Percentiles rank a stretch among this genome's conserved stretches.
Conservation (phyloP, 92 coral and sea anemone genomes). For the Isaurus tuberculatus region DNA sequence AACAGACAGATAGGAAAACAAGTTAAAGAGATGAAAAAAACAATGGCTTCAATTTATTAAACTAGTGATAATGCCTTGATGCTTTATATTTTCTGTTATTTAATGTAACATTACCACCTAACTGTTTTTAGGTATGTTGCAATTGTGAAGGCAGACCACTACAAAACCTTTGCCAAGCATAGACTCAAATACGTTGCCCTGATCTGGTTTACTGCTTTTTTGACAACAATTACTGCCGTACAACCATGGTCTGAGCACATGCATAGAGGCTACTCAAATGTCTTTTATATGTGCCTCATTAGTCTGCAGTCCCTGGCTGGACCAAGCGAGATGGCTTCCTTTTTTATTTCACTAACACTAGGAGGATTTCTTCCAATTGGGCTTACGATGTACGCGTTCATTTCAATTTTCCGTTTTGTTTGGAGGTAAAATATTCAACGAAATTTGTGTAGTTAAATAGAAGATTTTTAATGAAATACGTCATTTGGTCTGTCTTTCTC, state of each 20-base stretch:
- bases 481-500: too few relatives aligned
- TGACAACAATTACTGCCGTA: not conserved
- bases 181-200: not conserved
- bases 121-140: slow-evolving; percentile 21
- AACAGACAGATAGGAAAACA: too few relatives aligned
- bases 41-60: too few relatives aligned
- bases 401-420: slow-evolving; percentile 32
- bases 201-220: not conserved
- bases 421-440: not conserved
- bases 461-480: too few relatives aligned
- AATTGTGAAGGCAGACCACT: slow-evolving; percentile 1
- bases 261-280: not conserved
- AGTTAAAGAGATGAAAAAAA: too few relatives aligned
- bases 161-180: not conserved
- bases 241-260: slow-evolving; percentile 29
- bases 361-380: slow-evolving; percentile 25
- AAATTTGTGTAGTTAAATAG: too few relatives aligned
- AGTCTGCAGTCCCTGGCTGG: not conserved
- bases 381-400: slow-evolving; percentile 12
- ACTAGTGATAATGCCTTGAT: too few relatives aligned
- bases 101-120: not conserved
- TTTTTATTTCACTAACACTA: not conserved
- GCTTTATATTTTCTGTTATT: too few relatives aligned
- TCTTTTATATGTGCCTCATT: not conserved
- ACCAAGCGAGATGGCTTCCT: slow-evolving; percentile 2